Base-by-base conservation (phyloP, 2,113 vertebrate genomes). In the Nothoprocta pentlandii region DNA sequence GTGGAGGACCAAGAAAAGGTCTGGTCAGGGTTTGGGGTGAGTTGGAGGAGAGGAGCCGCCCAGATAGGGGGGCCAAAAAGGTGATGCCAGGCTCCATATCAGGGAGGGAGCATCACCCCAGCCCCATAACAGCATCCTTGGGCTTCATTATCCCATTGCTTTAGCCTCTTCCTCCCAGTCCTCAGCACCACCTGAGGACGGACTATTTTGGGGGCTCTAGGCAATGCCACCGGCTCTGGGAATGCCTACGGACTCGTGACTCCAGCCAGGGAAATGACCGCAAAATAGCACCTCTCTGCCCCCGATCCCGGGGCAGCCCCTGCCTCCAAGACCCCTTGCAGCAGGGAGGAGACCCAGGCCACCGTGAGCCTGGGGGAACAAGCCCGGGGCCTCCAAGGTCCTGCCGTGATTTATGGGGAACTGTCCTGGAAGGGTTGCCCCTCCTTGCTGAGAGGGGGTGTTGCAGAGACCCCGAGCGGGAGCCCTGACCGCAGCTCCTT, bases 251-350 rank as follows among this genome's bases (percentile, higher is more conserved):
- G 54, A 30, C 28, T 58, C 32, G 34, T 7, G 36, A 80, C 80
- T 41, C 54, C 47, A 10, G 14, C 75, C 80, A 10, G 56, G 32
- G 63, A 15, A 69, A 59, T 3, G 2, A 19, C 63, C 26, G 2
- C 64, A 34, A 71, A 66, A 23, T 2, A 1, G 4, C 0, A 34
- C 54, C 4, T 0, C 7, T 0, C 82, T 47, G 54, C 28, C 39
- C 51, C 54, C 63, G 2, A 14, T 25, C 41, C 41, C 6, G 1
- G 62, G 26, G 62, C 47, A 4, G 1, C 4, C 68, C 9, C 76
- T 32, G 0, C 51, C 44, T 1, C 30, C 5, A 6, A 46, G 26
- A 58, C 16, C 16, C 54, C 61, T 41, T 28, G 49, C 49, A 49
- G 21, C 9, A 21, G 10, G 49, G 22, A 21, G 46, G 49, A 22